Percentiles rank a stretch among this genome's conserved stretches.
These are phyloP conservation scores for Pristis pectinata DNA, from an alignment of 2,797 vertebrate species.

Conservation along the genomic window DNA sequence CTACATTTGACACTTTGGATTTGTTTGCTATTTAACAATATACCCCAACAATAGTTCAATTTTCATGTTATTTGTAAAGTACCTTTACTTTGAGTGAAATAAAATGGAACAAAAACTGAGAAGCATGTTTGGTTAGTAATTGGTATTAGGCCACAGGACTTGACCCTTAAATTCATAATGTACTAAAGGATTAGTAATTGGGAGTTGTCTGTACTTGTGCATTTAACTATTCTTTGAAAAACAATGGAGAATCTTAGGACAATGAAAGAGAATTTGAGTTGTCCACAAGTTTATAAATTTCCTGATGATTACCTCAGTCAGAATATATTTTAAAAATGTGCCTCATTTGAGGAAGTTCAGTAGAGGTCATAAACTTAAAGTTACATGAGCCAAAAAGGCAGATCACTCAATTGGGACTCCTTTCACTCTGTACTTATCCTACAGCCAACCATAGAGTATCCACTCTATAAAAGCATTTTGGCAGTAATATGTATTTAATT, in stretches of 20 bases:
- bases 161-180: background rate
- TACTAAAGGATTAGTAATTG: background rate
- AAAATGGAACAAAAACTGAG: background rate
- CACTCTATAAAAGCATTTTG: constrained; percentile 82
- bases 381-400: constrained; percentile 91
- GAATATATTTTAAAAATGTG: constrained; percentile 23
- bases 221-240: background rate
- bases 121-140: background rate
- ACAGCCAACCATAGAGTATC: constrained; percentile 78
- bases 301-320: background rate
- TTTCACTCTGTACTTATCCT: constrained; percentile 97
- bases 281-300: background rate
- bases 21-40: background rate
- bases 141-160: background rate
- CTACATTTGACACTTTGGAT: too few relatives aligned
- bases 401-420: constrained; percentile 91
- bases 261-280: background rate
- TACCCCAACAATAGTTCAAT: background rate
- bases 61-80: background rate
- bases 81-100: background rate
- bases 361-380: constrained; percentile 58
- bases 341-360: background rate
- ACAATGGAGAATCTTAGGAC: background rate
- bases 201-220: background rate
- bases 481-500: constrained; percentile 99